Base-by-base conservation (phyloP, 2,888 invertebrate genomes). In the Saturnia pavonia region DNA sequence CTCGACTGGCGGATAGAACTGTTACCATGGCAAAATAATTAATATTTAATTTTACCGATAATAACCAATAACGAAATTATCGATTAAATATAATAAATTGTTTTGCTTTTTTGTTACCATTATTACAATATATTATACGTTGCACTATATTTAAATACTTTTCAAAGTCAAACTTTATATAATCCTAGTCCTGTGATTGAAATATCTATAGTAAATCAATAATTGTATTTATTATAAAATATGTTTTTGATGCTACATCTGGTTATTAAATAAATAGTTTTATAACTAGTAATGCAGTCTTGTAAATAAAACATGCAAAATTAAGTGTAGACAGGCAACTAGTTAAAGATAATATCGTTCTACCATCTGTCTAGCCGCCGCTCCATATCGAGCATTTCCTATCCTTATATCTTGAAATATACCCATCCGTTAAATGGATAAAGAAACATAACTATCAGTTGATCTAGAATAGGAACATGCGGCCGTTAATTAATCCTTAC, bases 321-420 rank as follows among this genome's bases (percentile, higher is more conserved):
- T 78, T 72, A 82, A 79, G 78, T 66, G 70, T 67, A 40, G 65
- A 68, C 71, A 68, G 68, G 68, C 42, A 70, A 70, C 71, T 71
- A 68, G 84, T 75, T 72, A 75, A 72, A 82, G 91, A 91, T 90
- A 80, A 74, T 85, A 90, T 91, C 90, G 75, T 74, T 74, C 76
- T 78, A 85, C 88, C 87, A 87, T 88, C 88, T 86, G 88, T 88
- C 88, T 78, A 76, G 78, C 81, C 76, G 82, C 82, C 86, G 85
- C 85, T 83, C 89, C 87, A 87, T 90, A 91, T 89, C 88, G 78
- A 88, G 84, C 74, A 78, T 80, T 85, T 78, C 80, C 83, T 87
- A 87, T 86, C 86, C 82, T 76, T 72, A 77, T 83, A 91, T 91
- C 89, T 87, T 85, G 85, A 86, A 86, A 89, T 87, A 88, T 86